Conservation (phyloP, 2,113 vertebrate species). For the Rhynchomys soricoides region DNA sequence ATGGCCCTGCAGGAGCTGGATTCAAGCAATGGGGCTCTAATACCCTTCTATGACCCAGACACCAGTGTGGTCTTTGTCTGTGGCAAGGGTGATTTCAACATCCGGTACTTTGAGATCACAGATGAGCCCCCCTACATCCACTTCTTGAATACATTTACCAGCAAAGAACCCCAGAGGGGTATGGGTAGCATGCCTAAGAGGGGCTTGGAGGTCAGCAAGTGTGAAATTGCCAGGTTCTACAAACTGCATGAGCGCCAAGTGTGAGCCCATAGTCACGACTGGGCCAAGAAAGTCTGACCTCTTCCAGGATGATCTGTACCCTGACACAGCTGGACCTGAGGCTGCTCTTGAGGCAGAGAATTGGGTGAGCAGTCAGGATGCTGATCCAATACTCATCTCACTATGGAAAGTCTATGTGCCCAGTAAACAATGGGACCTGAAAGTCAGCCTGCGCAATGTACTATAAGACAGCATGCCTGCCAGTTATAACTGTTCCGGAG, state of each 20-base stretch:
- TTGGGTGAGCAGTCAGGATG: constrained; percentile 84
- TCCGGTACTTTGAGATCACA: constrained; percentile 96
- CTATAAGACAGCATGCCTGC: constrained; percentile 66
- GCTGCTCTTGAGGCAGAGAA: constrained; percentile 85
- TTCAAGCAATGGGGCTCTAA: constrained; percentile 93
- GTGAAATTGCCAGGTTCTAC: constrained; percentile 97
- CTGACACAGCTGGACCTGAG: constrained; percentile 83
- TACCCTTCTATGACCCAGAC: constrained; percentile 95
- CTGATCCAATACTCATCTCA: constrained; percentile 84
- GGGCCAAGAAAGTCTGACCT: constrained; percentile 93
- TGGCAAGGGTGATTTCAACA: constrained; percentile 96
- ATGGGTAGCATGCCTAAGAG: constrained; percentile 94
- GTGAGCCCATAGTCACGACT: constrained; percentile 96
- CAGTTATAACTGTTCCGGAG: neutral
- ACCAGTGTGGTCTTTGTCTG: constrained; percentile 94
- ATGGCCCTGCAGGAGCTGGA: constrained; percentile 96
- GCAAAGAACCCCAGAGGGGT: constrained; percentile 95
- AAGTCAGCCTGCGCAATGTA: constrained; percentile 81
- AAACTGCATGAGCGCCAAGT: constrained; percentile 95
- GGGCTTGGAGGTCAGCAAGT: constrained; percentile 96
- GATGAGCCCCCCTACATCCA: constrained; percentile 94
- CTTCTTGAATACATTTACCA: constrained; percentile 95
- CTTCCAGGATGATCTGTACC: constrained; percentile 88
- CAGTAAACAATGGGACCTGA: constrained; percentile 85
- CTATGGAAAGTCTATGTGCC: constrained; percentile 85